Base-by-base conservation (phyloP, 2,113 vertebrate genomes). In the Prochilodus magdalenae region DNA sequence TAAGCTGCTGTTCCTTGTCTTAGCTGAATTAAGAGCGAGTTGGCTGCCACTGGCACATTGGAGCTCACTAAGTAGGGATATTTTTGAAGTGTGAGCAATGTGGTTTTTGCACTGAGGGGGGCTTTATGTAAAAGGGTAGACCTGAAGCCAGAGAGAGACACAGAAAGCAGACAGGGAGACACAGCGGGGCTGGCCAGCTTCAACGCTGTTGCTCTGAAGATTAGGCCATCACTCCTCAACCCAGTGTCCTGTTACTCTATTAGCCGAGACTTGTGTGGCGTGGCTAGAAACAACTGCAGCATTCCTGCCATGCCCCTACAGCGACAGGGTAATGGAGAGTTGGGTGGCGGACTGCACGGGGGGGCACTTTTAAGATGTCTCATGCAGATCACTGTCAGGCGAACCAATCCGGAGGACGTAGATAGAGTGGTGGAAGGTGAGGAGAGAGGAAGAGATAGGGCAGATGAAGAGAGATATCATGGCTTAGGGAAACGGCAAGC, bases 211-310 rank as follows among this genome's bases (percentile, higher is more conserved):
- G 74, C 77, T 82, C 91, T 93, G 94, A 94, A 95, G 94, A 96
- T 95, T 96, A 95, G 94, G 91, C 94, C 95, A 94, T 96, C 94
- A 94, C 92, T 95, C 95, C 90, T 91, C 91, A 92, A 93, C 92
- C 91, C 89, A 91, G 93, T 86, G 81, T 86, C 73, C 66, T 70
- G 80, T 86, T 86, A 80, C 81, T 83, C 81, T 83, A 86, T 86
- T 86, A 86, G 81, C 81, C 77, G 14, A 29, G 49, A 76, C 63
- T 76, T 79, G 78, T 74, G 63, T 79, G 74, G 73, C 33, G 40
- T 47, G 30, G 1, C 77, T 80, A 63, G 63, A 83, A 83, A 86
- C 81, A 86, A 86, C 84, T 86, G 84, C 81, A 83, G 82, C 81
- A 86, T 86, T 86, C 80, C 77, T 73, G 81, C 78, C 76, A 22